These are phyloP conservation scores for Harpalus rufipes DNA, from an alignment of 2,888 invertebrate species.

Conservation along the genomic window DNA sequence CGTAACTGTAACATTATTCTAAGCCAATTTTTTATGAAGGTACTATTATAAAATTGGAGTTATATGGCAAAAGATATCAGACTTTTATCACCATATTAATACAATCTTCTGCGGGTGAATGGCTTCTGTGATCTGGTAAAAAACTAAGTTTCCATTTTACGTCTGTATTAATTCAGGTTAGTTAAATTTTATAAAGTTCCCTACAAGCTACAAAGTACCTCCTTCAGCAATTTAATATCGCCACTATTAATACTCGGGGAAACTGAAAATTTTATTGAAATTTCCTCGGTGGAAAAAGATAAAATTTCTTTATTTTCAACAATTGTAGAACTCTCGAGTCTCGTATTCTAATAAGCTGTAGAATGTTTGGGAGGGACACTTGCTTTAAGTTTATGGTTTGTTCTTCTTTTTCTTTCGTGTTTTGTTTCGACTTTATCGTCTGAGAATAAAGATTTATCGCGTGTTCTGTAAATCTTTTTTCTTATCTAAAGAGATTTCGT, in stretches of 20 bases:
- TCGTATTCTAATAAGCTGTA: conserved; percentile 32
- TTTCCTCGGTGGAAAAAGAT: not conserved
- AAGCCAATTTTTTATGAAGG: too few species aligned
- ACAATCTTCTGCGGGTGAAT: not conserved
- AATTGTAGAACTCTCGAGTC: not conserved
- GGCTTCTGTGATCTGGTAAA: not conserved
- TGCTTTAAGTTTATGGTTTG: conserved; percentile 37
- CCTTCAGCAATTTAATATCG: conserved; percentile 12
- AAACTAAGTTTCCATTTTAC: conserved; percentile 2
- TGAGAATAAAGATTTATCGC: conserved; percentile 61
- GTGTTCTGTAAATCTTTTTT: conserved; percentile 61
- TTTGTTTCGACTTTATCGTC: conserved; percentile 60
- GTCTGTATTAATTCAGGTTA: conserved; percentile 12
- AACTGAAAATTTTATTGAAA: conserved; percentile 19
- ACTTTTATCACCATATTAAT: not conserved
- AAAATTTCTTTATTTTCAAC: conserved; percentile 10
- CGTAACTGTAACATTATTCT: too few species aligned
- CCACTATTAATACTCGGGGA: not conserved
- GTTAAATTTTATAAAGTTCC: conserved; percentile 15
- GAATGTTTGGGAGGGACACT: not conserved
- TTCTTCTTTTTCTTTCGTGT: conserved; percentile 54
- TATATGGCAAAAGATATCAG: not conserved
- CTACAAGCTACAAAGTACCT: not conserved
- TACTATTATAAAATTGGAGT: not conserved
- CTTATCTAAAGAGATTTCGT: conserved; percentile 65